Evolutionary conservation across 2,797 vertebrate genomes (phyloP).

Genomic region (Lutjanus campechanus): DNA sequence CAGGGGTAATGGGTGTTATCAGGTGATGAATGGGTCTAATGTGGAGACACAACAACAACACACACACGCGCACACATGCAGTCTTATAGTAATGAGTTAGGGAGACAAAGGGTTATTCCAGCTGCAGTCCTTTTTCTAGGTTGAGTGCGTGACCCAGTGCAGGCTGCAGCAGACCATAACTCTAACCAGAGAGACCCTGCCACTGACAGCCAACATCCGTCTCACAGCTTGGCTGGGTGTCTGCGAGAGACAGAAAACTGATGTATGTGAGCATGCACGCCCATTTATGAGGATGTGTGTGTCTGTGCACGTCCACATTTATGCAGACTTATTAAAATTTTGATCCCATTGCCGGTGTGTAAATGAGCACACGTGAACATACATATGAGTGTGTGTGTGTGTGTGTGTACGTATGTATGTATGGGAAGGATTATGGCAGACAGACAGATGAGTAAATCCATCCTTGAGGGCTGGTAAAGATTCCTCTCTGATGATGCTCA

Average conservation of each 20-base stretch:
- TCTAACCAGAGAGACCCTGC: slow-evolving; percentile 60
- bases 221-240: slow-evolving; percentile 47
- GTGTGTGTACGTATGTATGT: background rate
- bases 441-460: background rate
- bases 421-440: slow-evolving; percentile 7
- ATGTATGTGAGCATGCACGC: slow-evolving; percentile 6
- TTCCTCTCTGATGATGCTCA: slow-evolving; percentile 3
- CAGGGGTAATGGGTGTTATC: slow-evolving; percentile 72
- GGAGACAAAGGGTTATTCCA: slow-evolving; percentile 70
- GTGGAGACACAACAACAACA: slow-evolving; percentile 45
- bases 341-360: slow-evolving; percentile 2
- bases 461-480: slow-evolving; percentile 5
- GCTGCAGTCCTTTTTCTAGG: slow-evolving; percentile 59
- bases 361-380: background rate
- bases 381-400: background rate
- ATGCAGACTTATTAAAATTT: slow-evolving; percentile 22
- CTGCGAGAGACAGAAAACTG: slow-evolving; percentile 14
- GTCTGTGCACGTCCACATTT: slow-evolving; percentile 9
- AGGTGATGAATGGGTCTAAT: slow-evolving; percentile 76
- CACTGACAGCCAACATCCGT: slow-evolving; percentile 71
- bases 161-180: slow-evolving; percentile 69
- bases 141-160: slow-evolving; percentile 59
- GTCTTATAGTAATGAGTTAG: slow-evolving; percentile 39
- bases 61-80: slow-evolving; percentile 18
- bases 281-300: background rate